Evolutionary conservation across 2,113 vertebrate genomes (phyloP).

Genomic region (Rana temporaria): DNA sequence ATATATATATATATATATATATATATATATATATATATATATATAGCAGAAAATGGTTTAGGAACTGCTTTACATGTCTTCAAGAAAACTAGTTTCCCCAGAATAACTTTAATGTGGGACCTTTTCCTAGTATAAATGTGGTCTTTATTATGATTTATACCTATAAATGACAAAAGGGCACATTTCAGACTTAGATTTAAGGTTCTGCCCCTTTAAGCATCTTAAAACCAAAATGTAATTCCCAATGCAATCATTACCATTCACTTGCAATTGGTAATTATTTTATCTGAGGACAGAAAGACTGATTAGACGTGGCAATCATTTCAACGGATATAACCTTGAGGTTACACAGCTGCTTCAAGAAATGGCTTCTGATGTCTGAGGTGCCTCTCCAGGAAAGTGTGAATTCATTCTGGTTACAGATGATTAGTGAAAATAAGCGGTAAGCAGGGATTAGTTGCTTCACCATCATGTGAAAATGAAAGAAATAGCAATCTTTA

Average conservation of each 20-base stretch:
- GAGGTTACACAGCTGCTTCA: conserved; percentile 53
- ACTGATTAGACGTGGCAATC: conserved; percentile 43
- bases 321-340: conserved; percentile 49
- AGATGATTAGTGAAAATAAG: conserved; percentile 41
- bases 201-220: conserved; percentile 26
- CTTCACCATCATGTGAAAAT: conserved; percentile 3
- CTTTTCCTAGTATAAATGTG: no score
- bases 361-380: conserved; percentile 35
- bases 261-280: conserved; percentile 50
- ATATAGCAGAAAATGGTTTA: no score
- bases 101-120: no score
- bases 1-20: no score
- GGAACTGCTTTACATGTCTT: no score
- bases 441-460: conserved; percentile 9
- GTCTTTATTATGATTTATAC: no score
- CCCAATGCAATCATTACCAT: conserved; percentile 40
- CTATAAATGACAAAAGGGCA: neutral
- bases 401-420: conserved; percentile 19
- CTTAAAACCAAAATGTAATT: conserved; percentile 39
- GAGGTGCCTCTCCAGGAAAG: conserved; percentile 21
- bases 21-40: no score
- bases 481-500: conserved; percentile 15
- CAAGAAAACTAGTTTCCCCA: no score
- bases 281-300: neutral
- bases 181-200: conserved; percentile 16